A percentile compares a stretch with the other conserved stretches of the same genome.
phyloP scores from a whole-genome alignment of 2,113 vertebrate genomes.

The Callionymus lyra region DNA sequence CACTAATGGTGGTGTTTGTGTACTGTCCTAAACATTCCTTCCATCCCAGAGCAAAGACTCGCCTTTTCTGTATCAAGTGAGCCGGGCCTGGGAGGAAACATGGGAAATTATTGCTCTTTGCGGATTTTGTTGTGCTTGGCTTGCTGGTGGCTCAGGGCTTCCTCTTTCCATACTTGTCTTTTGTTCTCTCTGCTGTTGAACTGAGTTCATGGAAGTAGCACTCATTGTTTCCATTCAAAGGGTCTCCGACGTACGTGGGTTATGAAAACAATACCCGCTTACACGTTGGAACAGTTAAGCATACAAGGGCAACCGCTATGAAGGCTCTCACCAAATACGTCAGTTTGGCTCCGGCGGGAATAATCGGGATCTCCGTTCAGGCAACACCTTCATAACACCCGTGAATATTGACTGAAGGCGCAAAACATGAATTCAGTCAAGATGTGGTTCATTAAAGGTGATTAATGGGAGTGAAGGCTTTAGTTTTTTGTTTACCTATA shows the following conservation, averaged over 20 bases:
- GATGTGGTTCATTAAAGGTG: too few relatives aligned
- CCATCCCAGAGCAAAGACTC: conserved; percentile 31
- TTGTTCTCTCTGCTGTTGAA: conserved; percentile 39
- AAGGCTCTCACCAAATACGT: conserved; percentile 3
- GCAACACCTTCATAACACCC: too few relatives aligned
- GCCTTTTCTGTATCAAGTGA: conserved; percentile 37
- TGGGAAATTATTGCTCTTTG: conserved; percentile 4
- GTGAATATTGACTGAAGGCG: too few relatives aligned
- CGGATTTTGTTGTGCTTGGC: conserved; percentile 35
- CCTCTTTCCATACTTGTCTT: conserved; percentile 54
- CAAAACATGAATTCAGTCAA: too few relatives aligned
- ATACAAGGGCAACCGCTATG: background rate
- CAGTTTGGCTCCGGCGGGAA: background rate
- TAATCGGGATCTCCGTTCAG: background rate
- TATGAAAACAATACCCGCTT: conserved; percentile 26
- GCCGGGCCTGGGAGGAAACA: conserved; percentile 8
- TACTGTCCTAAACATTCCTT: conserved; percentile 28
- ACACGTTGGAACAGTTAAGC: conserved; percentile 15
- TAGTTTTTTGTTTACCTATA: too few relatives aligned
- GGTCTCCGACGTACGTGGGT: conserved; percentile 8
- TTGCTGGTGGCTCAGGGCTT: conserved; percentile 33
- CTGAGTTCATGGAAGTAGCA: conserved; percentile 38
- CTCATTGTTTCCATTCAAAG: conserved; percentile 49
- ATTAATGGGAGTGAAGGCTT: too few relatives aligned
- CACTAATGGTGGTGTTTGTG: conserved; percentile 24